Evolutionary conservation across 2,888 invertebrate genomes (phyloP), one percentile per base, ranked within the genome.

Genomic region (Oxytorus armatus): DNA sequence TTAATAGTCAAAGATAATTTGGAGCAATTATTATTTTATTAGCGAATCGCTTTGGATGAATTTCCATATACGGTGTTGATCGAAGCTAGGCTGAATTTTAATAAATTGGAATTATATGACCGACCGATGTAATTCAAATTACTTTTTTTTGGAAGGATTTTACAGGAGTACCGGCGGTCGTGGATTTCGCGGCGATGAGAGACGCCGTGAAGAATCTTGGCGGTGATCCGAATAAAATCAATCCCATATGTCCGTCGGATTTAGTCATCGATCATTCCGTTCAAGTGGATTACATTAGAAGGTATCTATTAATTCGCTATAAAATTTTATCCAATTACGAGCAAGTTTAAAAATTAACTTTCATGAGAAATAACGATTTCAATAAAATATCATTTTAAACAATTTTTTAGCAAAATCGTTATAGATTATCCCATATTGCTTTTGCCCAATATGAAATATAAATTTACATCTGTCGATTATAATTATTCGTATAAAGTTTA

Each of bases 141-240:
- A 21, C 44, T 42, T 10, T 36, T 76, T 77, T 65, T 78, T 81
- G 87, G 1, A 90, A 97, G 96, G 97, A 98, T 91, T 95, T 97
- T 83, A 99, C 99, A 11, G 99, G 99, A 1, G 99, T 99, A 0
- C 99, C 99, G 0, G 99, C 98, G 0, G 98, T 99, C 23, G 99
- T 99, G 0, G 99, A 99, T 92, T 98, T 99, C 93, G 99, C 99
- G 11, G 98, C 98, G 0, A 99, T 99, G 99, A 94, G 99, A 77
- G 98, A 99, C 92, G 98, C 98, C 0, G 97, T 99, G 0, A 95
- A 96, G 85, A 93, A 93, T 21, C 93, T 99, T 3, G 96, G 96
- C 0, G 98, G 98, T 0, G 94, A 99, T 92, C 97, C 98, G 0
- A 94, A 97, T 85, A 96, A 96, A 91, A 99, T 99, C 88, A 99